Conservation (phyloP, 2,797 vertebrate genomes). For the Acridotheres tristis region DNA sequence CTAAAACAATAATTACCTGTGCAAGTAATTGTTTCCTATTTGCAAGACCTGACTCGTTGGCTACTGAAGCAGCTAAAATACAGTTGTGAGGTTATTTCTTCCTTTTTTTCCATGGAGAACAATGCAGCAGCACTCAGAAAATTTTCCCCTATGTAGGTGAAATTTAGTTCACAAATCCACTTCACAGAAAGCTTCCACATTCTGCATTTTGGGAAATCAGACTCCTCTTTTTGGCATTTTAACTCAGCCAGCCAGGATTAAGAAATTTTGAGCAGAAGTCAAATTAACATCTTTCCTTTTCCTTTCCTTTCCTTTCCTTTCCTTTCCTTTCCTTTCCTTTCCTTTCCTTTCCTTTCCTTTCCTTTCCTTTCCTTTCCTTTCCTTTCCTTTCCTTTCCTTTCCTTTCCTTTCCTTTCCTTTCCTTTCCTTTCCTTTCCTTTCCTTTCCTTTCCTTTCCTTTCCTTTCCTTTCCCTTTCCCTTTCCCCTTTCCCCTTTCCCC, state of each 20-base stretch:
- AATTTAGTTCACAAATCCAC: not conserved
- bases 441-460: not conserved
- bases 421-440: not conserved
- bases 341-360: not conserved
- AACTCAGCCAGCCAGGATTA: not conserved
- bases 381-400: not conserved
- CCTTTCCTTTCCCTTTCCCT: too few species aligned
- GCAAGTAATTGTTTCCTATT: constrained; percentile 5
- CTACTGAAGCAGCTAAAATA: not conserved
- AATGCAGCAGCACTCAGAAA: not conserved
- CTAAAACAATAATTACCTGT: not conserved
- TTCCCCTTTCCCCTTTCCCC: not conserved
- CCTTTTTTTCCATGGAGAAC: not conserved
- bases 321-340: not conserved
- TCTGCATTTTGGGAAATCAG: not conserved
- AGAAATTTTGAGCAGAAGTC: not conserved
- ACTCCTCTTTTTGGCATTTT: not conserved
- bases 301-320: not conserved
- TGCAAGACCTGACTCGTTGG: not conserved
- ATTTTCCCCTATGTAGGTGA: not conserved
- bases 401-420: not conserved
- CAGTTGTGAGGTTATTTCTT: not conserved
- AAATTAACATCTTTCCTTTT: not conserved
- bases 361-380: too few species aligned
- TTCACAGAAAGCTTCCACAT: not conserved